A percentile compares a stretch with the other conserved stretches of the same genome.
Conservation (phyloP, 2,113 vertebrate genomes). For the Candoia aspera region DNA sequence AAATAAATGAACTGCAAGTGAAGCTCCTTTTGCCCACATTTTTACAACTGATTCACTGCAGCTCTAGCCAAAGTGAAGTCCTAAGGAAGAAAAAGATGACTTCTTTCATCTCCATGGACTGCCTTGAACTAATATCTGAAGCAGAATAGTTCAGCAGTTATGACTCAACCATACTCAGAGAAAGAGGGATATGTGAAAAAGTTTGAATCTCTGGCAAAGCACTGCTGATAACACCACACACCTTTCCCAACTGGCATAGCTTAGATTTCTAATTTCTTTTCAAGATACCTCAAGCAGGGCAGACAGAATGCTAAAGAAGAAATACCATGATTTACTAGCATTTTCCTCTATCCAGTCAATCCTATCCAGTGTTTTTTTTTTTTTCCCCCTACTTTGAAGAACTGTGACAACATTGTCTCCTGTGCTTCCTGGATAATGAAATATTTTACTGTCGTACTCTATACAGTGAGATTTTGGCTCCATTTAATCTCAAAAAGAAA, state of each 20-base stretch:
- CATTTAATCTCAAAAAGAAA: not conserved
- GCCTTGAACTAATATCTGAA: conserved; percentile 45
- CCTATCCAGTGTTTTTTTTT: accelerated
- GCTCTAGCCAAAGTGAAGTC: conserved; percentile 16
- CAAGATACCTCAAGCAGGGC: conserved; percentile 2
- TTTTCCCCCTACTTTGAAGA: accelerated
- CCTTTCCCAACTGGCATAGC: not conserved
- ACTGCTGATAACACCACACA: conserved; percentile 4
- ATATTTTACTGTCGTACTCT: not conserved
- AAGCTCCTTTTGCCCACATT: conserved; percentile 24
- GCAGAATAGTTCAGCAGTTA: conserved; percentile 43
- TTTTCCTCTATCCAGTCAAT: not conserved
- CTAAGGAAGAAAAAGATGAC: conserved; percentile 22
- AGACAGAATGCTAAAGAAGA: not conserved
- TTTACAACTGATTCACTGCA: conserved; percentile 40
- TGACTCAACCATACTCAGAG: conserved; percentile 33
- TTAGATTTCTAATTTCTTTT: conserved; percentile 20
- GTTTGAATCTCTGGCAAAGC: conserved; percentile 3
- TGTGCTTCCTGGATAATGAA: not conserved
- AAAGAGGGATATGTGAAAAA: conserved; percentile 12
- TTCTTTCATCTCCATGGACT: conserved; percentile 24
- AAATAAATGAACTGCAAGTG: not conserved
- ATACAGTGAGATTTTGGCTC: accelerated
- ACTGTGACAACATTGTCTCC: not conserved
- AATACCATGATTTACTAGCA: not conserved